Evolutionary conservation across 2,113 vertebrate genomes (phyloP).

Genomic region (Campylomormyrus tamandua): DNA sequence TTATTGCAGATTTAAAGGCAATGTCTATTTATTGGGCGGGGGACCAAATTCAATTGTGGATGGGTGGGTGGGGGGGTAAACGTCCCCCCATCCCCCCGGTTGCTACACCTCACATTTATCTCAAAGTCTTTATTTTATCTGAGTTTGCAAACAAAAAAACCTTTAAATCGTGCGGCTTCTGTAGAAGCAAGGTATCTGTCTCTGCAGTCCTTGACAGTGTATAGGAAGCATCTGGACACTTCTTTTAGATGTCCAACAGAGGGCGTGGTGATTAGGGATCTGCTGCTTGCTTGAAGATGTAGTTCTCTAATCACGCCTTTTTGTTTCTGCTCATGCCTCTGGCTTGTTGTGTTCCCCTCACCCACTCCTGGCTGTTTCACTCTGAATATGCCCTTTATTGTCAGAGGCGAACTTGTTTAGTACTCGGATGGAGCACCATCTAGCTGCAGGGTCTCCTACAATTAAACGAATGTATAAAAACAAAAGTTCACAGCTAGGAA

Average conservation of each 20-base stretch:
- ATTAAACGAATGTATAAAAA: neutral
- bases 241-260: neutral
- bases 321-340: neutral
- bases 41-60: neutral
- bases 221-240: neutral
- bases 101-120: neutral
- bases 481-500: neutral
- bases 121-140: neutral
- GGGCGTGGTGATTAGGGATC: neutral
- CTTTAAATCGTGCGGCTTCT: neutral
- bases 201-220: neutral
- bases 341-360: neutral
- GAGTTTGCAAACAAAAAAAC: neutral
- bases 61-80: neutral
- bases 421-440: neutral
- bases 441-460: neutral
- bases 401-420: neutral
- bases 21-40: neutral
- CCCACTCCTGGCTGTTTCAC: neutral
- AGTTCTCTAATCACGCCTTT: neutral
- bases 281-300: neutral
- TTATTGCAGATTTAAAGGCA: neutral
- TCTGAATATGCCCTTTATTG: neutral
- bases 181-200: neutral
- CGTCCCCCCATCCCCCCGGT: neutral